Percentiles rank a stretch among this genome's conserved stretches.
Evolutionary conservation across 2,888 invertebrate genomes (phyloP).

Genomic region (Malthinus seriepunctatus): DNA sequence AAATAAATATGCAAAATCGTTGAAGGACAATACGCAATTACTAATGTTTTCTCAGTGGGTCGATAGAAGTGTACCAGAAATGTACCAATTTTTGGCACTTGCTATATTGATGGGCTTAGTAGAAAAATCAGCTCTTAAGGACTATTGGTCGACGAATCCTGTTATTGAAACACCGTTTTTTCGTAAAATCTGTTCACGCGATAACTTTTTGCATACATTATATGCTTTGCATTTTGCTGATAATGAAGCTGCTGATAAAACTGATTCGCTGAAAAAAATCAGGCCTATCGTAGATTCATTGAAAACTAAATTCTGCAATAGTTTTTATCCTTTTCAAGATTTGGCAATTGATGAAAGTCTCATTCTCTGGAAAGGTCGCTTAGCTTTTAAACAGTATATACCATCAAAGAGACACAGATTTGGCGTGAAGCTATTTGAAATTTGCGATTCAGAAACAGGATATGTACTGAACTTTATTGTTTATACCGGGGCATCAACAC

Average conservation of each 20-base stretch:
- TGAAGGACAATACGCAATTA: not conserved
- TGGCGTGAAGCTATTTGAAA: slow-evolving; percentile 34
- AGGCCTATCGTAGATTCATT: slow-evolving; percentile 9
- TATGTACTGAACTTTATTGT: slow-evolving; percentile 35
- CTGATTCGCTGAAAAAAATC: slow-evolving; percentile 17
- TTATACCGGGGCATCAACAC: slow-evolving; percentile 29
- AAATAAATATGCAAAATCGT: not conserved
- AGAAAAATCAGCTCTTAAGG: slow-evolving; percentile 1
- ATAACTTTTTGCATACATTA: slow-evolving; percentile 31
- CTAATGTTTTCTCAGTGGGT: not conserved
- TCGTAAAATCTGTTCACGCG: slow-evolving; percentile 27
- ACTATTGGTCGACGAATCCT: slow-evolving; percentile 15
- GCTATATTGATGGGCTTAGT: slow-evolving; percentile 8
- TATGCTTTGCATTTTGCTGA: slow-evolving; percentile 33
- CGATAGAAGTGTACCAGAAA: slow-evolving; percentile 6
- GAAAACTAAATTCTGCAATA: not conserved
- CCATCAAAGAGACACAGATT: slow-evolving; percentile 30
- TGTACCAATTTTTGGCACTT: slow-evolving; percentile 11
- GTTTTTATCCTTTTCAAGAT: slow-evolving; percentile 31
- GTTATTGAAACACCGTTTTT: slow-evolving; percentile 14
- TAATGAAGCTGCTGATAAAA: slow-evolving; percentile 19
- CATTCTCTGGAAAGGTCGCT: slow-evolving; percentile 25
- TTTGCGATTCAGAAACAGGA: slow-evolving; percentile 37
- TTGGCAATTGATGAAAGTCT: slow-evolving; percentile 33
- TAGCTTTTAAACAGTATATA: slow-evolving; percentile 31